phyloP scores from a whole-genome alignment of 1,140 invertebrate genomes.

The Dreissena polymorpha region DNA sequence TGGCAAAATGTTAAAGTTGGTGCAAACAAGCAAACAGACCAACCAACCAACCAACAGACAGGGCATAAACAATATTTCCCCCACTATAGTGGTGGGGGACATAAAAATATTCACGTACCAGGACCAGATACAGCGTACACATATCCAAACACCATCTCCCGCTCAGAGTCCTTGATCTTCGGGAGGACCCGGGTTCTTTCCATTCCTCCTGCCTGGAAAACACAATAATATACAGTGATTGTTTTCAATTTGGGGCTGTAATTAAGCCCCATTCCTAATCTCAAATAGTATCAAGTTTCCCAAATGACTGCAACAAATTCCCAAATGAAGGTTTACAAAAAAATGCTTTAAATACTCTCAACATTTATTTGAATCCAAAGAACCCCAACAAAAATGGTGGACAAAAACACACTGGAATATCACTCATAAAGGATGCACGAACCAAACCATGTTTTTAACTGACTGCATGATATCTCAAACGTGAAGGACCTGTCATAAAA shows the following conservation, averaged over 20 bases:
- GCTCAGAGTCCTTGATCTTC: slow-evolving; percentile 86
- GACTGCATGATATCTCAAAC: too few relatives aligned
- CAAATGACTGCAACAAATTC: neutral
- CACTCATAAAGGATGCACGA: too few relatives aligned
- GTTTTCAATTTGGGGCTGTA: neutral
- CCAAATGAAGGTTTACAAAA: neutral
- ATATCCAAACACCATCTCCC: slow-evolving; percentile 94
- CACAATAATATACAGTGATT: neutral
- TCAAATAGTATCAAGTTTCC: neutral
- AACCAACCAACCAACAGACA: too few relatives aligned
- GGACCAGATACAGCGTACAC: slow-evolving; percentile 98
- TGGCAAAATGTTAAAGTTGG: too few relatives aligned
- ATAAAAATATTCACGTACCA: slow-evolving; percentile 83
- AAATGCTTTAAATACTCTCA: neutral
- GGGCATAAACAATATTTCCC: too few relatives aligned
- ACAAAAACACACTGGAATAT: neutral
- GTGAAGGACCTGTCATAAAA: too few relatives aligned
- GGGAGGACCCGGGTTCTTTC: slow-evolving; percentile 64
- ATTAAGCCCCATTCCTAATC: neutral
- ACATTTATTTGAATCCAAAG: neutral
- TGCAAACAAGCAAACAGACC: too few relatives aligned
- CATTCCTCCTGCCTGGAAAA: slow-evolving; percentile 65
- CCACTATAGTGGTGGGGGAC: too few relatives aligned
- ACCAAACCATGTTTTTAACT: too few relatives aligned
- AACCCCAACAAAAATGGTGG: too few relatives aligned